Base-by-base conservation (phyloP, 2,113 vertebrate species). In the Puma concolor region DNA sequence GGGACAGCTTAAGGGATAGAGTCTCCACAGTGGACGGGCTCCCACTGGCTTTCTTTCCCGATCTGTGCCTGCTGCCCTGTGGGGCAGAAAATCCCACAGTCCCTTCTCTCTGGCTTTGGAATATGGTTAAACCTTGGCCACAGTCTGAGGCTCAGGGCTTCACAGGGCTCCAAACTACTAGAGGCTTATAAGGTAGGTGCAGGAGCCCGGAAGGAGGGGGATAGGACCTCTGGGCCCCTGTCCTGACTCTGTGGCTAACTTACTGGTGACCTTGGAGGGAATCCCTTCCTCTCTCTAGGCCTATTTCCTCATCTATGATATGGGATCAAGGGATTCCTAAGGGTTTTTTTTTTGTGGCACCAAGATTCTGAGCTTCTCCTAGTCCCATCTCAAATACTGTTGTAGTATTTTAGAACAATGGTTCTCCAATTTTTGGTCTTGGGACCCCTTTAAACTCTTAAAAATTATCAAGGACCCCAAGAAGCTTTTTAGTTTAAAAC, bases 401-500 rank as follows among this genome's bases (percentile, higher is more conserved):
- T 88, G 83, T 6, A 33, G 72, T 80, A 86, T 76, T 96, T 93
- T 63, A 86, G 85, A 36, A 33, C 63, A 44, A 38, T 10, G 41
- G 31, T 44, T 90, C 57, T 88, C 64, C 84, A 50, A 57, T 57
- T 93, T 90, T 95, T 63, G 71, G 7, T 74, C 10, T 91, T 64
- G 67, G 38, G 7, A 54, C 4, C 9, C 69, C 15, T 95, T 88
- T 87, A 87, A 84, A 88, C 33, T 79, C 23, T 79, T 95, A 71
- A 87, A 96, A 86, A 31, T 52, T 21, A 86, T 94, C 64, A 21
- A 81, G 19, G 57, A 88, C 9, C 38, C 31, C n/a, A 69, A 89
- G 66, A 66, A 85, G 13, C n/a, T 79, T 82, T 97, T 29, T 92
- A 93, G 44, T 76, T 50, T 89, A 88, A 96, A 81, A 88, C 36